Conservation (phyloP, 2,888 invertebrate species). For the Epinotia ramella region DNA sequence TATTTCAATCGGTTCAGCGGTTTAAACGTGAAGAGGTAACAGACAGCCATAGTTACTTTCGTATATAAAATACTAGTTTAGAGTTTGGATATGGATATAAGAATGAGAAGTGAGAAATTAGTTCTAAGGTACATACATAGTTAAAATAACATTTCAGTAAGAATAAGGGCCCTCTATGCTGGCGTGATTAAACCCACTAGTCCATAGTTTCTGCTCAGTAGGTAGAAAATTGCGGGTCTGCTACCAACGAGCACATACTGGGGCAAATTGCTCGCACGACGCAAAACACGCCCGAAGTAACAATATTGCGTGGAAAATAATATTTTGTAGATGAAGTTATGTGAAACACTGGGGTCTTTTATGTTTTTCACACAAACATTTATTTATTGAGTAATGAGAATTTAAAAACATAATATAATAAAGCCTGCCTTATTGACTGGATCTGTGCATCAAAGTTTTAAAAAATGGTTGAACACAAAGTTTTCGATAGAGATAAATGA, state of each 20-base stretch:
- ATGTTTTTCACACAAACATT: not conserved
- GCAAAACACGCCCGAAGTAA: constrained; percentile 13
- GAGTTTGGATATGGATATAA: not conserved
- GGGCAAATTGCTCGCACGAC: constrained; percentile 8
- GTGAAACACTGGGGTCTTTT: not conserved
- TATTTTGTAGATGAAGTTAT: not conserved
- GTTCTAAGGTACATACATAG: not conserved
- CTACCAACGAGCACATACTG: constrained; percentile 7
- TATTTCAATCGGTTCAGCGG: no score
- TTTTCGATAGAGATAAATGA: no score
- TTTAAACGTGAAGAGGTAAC: no score
- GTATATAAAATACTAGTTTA: no score
- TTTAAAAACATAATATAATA: no score
- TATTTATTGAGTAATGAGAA: no score
- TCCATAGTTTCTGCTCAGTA: constrained; percentile 29
- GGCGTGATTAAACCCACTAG: constrained; percentile 4
- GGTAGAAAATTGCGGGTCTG: constrained; percentile 30
- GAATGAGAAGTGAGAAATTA: not conserved
- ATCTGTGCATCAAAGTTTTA: no score
- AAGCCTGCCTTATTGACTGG: no score
- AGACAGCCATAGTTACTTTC: no score
- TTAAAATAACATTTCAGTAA: not conserved
- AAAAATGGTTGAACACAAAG: no score
- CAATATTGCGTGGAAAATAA: constrained; percentile 16
- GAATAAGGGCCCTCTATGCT: not conserved